These are phyloP conservation scores for Anodontia alba DNA, from an alignment of 2,888 invertebrate genomes.

Conservation along the genomic window DNA sequence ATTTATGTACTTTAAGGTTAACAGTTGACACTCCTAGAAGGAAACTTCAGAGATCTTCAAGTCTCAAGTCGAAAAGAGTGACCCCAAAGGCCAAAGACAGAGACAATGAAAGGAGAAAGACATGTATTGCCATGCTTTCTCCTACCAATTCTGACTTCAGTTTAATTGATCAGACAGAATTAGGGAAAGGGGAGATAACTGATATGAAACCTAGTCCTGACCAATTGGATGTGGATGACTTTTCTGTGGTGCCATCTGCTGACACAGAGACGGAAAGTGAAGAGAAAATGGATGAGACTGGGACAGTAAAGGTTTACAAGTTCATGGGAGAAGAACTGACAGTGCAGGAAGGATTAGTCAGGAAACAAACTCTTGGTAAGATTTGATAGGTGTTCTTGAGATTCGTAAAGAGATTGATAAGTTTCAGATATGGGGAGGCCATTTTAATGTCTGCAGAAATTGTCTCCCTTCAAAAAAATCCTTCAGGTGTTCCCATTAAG, in stretches of 20 bases:
- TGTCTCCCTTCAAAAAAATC: too few species aligned
- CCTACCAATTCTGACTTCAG: conserved; percentile 54
- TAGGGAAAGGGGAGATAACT: conserved; percentile 3
- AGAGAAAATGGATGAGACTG: conserved; percentile 31
- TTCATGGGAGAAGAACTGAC: conserved; percentile 71
- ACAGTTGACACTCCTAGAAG: conserved; percentile 48
- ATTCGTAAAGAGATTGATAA: too few species aligned
- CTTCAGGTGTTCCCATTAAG: too few species aligned
- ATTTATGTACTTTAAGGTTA: conserved; percentile 41
- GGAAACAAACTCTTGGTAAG: conserved; percentile 73
- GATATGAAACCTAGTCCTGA: conserved; percentile 33
- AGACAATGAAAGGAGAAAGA: conserved; percentile 75
- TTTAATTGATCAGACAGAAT: conserved; percentile 16
- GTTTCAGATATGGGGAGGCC: too few species aligned
- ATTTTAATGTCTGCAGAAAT: too few species aligned
- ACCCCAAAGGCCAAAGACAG: conserved; percentile 65
- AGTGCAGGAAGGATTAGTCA: conserved; percentile 73
- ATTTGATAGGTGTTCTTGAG: neutral
- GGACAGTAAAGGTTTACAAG: conserved; percentile 65
- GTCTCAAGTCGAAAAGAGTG: conserved; percentile 73
- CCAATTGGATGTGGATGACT: conserved; percentile 15
- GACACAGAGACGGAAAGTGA: conserved; percentile 15
- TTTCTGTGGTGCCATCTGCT: neutral
- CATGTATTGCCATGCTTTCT: conserved; percentile 78
- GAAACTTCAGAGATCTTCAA: conserved; percentile 78